Evolutionary conservation across 2,113 vertebrate species (phyloP).

Genomic region (Turnix velox): DNA sequence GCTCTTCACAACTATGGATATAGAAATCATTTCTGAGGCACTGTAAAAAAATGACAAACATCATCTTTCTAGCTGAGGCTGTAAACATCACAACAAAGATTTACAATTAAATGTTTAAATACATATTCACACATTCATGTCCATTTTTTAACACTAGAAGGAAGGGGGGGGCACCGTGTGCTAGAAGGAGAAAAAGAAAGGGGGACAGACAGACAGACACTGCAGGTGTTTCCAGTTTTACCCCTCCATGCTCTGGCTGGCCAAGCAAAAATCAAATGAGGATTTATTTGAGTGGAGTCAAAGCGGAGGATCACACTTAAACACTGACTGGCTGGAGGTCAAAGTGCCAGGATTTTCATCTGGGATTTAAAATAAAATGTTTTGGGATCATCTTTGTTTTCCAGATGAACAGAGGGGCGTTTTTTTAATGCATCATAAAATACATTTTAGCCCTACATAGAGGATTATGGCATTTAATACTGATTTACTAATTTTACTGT

Average conservation of each 20-base stretch:
- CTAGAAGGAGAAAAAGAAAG: background rate
- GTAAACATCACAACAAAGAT: slow-evolving; percentile 67
- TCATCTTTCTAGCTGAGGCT: slow-evolving; percentile 56
- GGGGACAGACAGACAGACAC: background rate
- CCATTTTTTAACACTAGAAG: slow-evolving; percentile 11
- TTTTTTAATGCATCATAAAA: background rate
- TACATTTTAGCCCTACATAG: background rate
- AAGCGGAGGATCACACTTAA: background rate
- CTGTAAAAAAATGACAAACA: slow-evolving; percentile 69
- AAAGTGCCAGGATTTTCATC: background rate
- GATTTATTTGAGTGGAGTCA: background rate
- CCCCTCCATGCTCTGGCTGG: slow-evolving; percentile 15
- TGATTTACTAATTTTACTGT: background rate
- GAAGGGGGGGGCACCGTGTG: background rate
- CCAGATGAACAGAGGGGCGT: background rate
- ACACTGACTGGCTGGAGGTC: background rate
- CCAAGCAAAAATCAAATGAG: background rate
- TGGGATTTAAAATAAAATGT: background rate
- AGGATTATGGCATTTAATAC: background rate
- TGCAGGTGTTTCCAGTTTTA: slow-evolving; percentile 36
- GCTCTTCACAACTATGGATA: slow-evolving; percentile 52
- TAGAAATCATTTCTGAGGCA: slow-evolving; percentile 67
- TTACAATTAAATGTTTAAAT: slow-evolving; percentile 70
- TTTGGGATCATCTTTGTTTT: background rate
- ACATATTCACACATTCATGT: slow-evolving; percentile 63